Conservation (phyloP, 2,113 vertebrate species). For the Gadus macrocephalus region DNA sequence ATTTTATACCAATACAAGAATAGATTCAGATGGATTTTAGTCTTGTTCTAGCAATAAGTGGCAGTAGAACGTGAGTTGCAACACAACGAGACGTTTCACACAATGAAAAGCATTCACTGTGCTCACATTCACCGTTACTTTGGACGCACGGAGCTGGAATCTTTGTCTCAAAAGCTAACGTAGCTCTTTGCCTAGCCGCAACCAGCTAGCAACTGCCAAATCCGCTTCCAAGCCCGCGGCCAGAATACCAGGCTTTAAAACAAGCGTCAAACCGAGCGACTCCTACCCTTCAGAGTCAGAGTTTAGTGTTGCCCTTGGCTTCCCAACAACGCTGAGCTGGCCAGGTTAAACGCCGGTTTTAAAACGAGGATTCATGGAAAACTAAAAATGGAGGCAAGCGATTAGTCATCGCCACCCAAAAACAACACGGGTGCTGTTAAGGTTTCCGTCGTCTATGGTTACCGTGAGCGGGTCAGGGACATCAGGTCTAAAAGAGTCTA, state of each 20-base stretch:
- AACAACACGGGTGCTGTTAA: too few relatives aligned
- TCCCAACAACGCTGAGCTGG: conserved; percentile 24
- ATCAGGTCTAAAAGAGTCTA: too few relatives aligned
- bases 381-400: neutral
- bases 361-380: conserved; percentile 8
- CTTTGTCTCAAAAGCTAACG: conserved; percentile 17
- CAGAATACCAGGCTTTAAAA: conserved; percentile 18
- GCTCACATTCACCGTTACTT: neutral
- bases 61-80: too few relatives aligned
- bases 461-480: too few relatives aligned
- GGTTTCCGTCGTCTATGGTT: too few relatives aligned
- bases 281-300: neutral
- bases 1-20: too few relatives aligned
- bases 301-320: conserved; percentile 27
- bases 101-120: too few relatives aligned
- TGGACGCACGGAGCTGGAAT: neutral
- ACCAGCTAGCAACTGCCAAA: conserved; percentile 7
- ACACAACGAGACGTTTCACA: too few relatives aligned
- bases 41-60: too few relatives aligned
- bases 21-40: too few relatives aligned
- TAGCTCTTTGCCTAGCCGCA: conserved; percentile 15
- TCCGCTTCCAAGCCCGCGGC: neutral
- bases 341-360: conserved; percentile 12
- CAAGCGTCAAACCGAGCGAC: conserved; percentile 29
- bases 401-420: too few relatives aligned